Evolutionary conservation across 2,888 invertebrate species (phyloP), one percentile per base, ranked within the genome.

Genomic region (Coecobrya sp.): DNA sequence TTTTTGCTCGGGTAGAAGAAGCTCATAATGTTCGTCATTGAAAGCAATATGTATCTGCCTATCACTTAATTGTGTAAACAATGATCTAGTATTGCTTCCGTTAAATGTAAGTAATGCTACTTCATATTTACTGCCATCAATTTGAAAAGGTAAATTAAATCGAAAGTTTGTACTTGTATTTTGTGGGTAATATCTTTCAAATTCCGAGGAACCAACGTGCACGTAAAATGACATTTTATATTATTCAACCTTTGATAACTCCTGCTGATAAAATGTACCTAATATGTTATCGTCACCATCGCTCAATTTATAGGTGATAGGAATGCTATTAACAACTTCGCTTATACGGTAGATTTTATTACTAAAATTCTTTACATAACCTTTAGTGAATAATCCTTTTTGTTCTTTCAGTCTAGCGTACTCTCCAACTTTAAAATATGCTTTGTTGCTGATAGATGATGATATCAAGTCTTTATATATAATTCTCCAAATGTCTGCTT

Each of bases 311-410:
- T 86, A 91, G 11, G 86, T 91, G 7, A 76, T 10, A 10, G 92
- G 92, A 25, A 76, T 76, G 30, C 49, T 88, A n/a, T 70, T 42
- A 19, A 88, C 19, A 30, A 93, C 52, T 55, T 81, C 49, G 0
- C 8, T 10, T n/a, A 93, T 42, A 13, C 5, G 0, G 59, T 62
- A 91, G 0, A 79, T 13, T 22, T 90, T 62, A 90, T 93, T 45
- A 13, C 73, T 70, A 42, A 73, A 93, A 25, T 73, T 91, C 55
- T 52, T n/a, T 22, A 2, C 27, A n/a, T 91, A 93, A 13, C 91
- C 91, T 42, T 91, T 91, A 10, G 73, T 10, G 65, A 91, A 91
- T 0, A 68, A 68, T 30, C 25, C 27, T 42, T 86, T 86, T 13
- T 27, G 0, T 55, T 49, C 13, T 52, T 55, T 87, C 0, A 87